Evolutionary conservation across 2,888 invertebrate species (phyloP).

Genomic region (Agonopterix arenella): DNA sequence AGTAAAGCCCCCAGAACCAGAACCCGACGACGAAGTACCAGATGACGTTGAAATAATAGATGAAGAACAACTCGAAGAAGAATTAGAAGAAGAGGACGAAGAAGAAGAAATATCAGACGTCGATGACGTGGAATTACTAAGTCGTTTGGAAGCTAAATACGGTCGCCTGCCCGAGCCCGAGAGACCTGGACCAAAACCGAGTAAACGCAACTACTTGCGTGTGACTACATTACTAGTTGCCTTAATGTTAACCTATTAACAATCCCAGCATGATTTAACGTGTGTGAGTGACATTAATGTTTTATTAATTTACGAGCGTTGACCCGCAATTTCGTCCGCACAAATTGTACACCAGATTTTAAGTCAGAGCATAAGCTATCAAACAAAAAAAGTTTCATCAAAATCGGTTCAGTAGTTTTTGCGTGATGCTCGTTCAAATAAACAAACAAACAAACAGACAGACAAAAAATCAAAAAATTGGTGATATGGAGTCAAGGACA

Average conservation of each 20-base stretch:
- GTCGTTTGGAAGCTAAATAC: conserved; percentile 84
- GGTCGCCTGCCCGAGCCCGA: conserved; percentile 79
- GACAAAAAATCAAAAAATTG: too few species aligned
- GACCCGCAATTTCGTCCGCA: too few species aligned
- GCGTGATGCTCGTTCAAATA: too few species aligned
- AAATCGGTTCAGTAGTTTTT: too few species aligned
- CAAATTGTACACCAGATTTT: too few species aligned
- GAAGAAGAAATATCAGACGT: conserved; percentile 79
- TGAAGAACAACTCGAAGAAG: conserved; percentile 66
- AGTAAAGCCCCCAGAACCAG: conserved; percentile 32
- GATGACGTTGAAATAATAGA: conserved; percentile 68
- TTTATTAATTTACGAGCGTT: too few species aligned
- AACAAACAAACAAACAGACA: too few species aligned
- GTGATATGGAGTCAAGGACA: too few species aligned
- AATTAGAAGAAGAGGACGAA: conserved; percentile 62
- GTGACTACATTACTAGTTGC: conserved; percentile 19
- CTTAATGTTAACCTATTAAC: conserved; percentile 43
- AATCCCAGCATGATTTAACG: conserved; percentile 54
- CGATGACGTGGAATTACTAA: conserved; percentile 83
- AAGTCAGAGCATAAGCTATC: too few species aligned
- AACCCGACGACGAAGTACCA: conserved; percentile 35
- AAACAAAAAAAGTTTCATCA: too few species aligned
- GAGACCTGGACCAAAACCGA: conserved; percentile 61
- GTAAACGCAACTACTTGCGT: conserved; percentile 45
- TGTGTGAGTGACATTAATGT: conserved; percentile 43